phyloP scores from a whole-genome alignment of 2,113 vertebrate genomes.

The Callospermophilus lateralis region DNA sequence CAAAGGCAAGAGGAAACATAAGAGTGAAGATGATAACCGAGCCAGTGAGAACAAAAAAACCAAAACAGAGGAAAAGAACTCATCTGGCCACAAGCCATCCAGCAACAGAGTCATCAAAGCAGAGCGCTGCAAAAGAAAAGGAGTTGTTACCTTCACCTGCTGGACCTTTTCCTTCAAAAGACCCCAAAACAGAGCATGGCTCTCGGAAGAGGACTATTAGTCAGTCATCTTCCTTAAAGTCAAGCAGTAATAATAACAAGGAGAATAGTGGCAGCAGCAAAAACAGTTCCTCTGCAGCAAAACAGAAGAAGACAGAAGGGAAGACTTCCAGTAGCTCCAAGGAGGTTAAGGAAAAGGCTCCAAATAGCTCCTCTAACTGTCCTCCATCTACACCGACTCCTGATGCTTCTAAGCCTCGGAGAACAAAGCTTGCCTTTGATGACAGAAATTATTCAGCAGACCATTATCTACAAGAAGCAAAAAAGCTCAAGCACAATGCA shows the following conservation, averaged over 20 bases:
- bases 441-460: constrained; percentile 98
- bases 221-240: constrained; percentile 94
- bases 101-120: constrained; percentile 94
- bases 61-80: constrained; percentile 94
- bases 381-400: constrained; percentile 90
- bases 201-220: constrained; percentile 96
- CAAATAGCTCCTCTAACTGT: constrained; percentile 93
- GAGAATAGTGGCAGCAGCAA: constrained; percentile 92
- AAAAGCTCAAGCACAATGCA: constrained; percentile 98
- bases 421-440: constrained; percentile 97
- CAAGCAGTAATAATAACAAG: constrained; percentile 91
- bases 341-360: constrained; percentile 95
- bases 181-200: constrained; percentile 93
- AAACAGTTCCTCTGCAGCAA: constrained; percentile 91
- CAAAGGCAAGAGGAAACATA: constrained; percentile 98
- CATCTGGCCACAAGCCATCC: constrained; percentile 93
- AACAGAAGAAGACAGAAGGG: constrained; percentile 95
- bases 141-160: constrained; percentile 95
- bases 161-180: constrained; percentile 91
- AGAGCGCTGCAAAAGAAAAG: constrained; percentile 94
- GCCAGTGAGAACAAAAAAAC: constrained; percentile 95
- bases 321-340: constrained; percentile 91
- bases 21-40: constrained; percentile 95
- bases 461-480: constrained; percentile 98
- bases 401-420: constrained; percentile 92